Evolutionary conservation across 1,140 invertebrate genomes (phyloP), one percentile per base, ranked within the genome.

Genomic region (Andricus grossulariae): DNA sequence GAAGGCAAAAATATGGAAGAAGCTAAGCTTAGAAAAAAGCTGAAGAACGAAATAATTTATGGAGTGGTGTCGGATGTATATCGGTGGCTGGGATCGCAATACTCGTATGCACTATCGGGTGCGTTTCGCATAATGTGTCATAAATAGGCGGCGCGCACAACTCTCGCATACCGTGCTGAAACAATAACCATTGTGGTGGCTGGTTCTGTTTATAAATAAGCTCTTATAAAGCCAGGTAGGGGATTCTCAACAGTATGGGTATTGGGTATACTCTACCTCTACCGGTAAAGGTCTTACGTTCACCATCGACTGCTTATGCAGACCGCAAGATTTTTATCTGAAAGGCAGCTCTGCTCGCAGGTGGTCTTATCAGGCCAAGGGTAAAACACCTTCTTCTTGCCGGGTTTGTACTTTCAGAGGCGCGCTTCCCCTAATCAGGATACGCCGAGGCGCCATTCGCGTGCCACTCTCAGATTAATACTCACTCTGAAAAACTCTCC

Each of bases 61-160:
- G 84, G 79, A 82, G 79, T 81, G 84, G 80, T 75, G 57, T 86
- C 18, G 82, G 86, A 75, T 79, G 81, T 73, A 80, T 89, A 91
- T 90, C 89, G 10, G 88, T 89, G 88, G 89, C 90, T 88, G 86
- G 84, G 78, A 88, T 84, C 84, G 90, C 90, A 91, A 86, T 87
- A 87, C 83, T 76, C 84, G 81, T 84, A 83, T 81, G 70, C 79
- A 83, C 83, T 90, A 89, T 90, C 86, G 87, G 87, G 74, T 86
- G 87, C 84, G 85, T 90, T 88, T 90, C 88, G 90, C 87, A 91
- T 91, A 91, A 91, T 91, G 89, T 90, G 90, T 91, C 90, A 91
- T 91, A 91, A 91, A 91, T 90, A 91, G 89, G 89, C 87, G 87
- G 88, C 86, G 81, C 86, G 77, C 79, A 83, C 85, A 84, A 80